Base-by-base conservation (phyloP, 2,797 vertebrate species). In the Podarcis lilfordi region DNA sequence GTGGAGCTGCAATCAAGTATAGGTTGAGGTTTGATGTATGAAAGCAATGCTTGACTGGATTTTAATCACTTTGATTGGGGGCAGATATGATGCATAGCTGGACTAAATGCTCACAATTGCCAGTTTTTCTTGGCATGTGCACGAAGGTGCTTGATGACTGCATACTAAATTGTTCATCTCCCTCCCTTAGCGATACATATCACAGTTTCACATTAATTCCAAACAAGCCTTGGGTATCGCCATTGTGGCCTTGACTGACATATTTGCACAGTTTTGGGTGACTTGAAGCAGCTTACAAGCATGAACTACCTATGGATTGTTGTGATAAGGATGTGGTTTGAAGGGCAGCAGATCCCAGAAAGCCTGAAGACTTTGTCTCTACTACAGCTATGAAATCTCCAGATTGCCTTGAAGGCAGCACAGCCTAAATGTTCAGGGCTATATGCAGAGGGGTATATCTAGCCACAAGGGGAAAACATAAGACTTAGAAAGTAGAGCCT, bases 31-130 rank as follows among this genome's bases (percentile, higher is more conserved):
- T 95, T 95, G 93, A 91, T 91, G 89, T 85, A 91, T 90, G 83
- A 95, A 93, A 91, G 92, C 69, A 95, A 95, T 95, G 94, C 91
- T 92, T 94, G 93, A 95, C 93, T 95, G 92, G 94, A 91, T 95
- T 95, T 95, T 93, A 96, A 95, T 93, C 90, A 92, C 94, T 97
- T 95, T 95, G 95, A 96, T 92, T 95, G 93, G 21, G 95, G 95
- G 92, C 84, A 61, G 72, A 95, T 95, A 95, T 86, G 94, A 94
- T 92, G 94, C 94, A 94, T 95, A 96, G 93, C 95, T 96, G 94
- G 92, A 90, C 75, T 94, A 95, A 95, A 96, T 91, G 92, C 86
- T 96, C 93, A 92, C 95, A 96, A 96, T 96, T 92, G 94, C 92
- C 91, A 95, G 86, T 96, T 96, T 96, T 96, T 96, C 92, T 96